Evolutionary conservation across 2,888 invertebrate genomes (phyloP).

Genomic region (Sinelater perroti): DNA sequence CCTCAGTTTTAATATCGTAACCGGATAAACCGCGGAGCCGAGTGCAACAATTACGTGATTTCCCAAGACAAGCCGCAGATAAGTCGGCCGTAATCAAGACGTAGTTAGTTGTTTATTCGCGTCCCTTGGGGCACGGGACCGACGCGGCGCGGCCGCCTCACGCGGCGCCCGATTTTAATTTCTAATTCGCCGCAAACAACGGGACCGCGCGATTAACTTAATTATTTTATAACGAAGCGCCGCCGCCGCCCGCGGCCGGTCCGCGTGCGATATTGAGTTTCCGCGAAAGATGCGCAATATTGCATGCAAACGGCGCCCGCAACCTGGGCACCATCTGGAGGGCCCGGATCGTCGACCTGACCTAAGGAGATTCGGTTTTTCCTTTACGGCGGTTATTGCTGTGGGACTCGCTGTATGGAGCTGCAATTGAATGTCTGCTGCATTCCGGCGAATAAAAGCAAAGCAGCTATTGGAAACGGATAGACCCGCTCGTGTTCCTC

Average conservation of each 20-base stretch:
- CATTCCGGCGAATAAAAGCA: neutral
- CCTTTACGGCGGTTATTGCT: slow-evolving; percentile 19
- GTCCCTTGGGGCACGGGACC: slow-evolving; percentile 37
- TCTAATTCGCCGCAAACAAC: slow-evolving; percentile 47
- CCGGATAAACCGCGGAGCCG: slow-evolving; percentile 7
- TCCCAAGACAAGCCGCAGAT: slow-evolving; percentile 41
- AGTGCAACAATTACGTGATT: slow-evolving; percentile 38
- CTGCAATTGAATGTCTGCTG: slow-evolving; percentile 14
- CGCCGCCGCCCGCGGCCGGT: slow-evolving; percentile 28
- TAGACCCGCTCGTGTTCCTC: too few relatives aligned
- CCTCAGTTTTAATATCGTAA: neutral
- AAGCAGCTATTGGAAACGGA: neutral
- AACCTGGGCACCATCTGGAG: slow-evolving; percentile 30
- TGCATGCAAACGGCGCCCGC: slow-evolving; percentile 30
- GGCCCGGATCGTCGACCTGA: slow-evolving; percentile 26
- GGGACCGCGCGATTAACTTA: slow-evolving; percentile 48
- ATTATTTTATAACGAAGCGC: slow-evolving; percentile 50
- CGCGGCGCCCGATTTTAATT: slow-evolving; percentile 49
- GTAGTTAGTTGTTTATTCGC: slow-evolving; percentile 40
- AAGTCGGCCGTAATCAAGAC: slow-evolving; percentile 38
- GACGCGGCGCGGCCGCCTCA: slow-evolving; percentile 40
- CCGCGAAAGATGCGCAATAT: slow-evolving; percentile 24
- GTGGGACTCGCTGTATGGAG: slow-evolving; percentile 9
- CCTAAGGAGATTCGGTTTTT: slow-evolving; percentile 24
- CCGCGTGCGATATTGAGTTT: slow-evolving; percentile 32